Conservation (phyloP, 2,888 invertebrate genomes). For the Caenorhabditis sp. region DNA sequence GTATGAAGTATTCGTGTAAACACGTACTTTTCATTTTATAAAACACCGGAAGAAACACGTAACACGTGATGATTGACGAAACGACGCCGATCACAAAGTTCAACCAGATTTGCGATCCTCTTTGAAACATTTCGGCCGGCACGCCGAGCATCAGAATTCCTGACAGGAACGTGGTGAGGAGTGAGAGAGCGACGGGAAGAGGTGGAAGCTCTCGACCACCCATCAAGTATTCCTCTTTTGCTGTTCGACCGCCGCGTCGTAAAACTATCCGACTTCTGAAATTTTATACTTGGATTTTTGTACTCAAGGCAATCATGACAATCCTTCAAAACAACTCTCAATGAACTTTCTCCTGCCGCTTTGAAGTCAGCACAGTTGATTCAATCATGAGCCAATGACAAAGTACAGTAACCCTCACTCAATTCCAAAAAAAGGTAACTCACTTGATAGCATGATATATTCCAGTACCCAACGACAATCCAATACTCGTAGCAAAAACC, state of each 20-base stretch:
- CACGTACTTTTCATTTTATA: conserved; percentile 64
- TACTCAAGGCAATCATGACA: too few relatives aligned
- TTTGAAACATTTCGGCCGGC: conserved; percentile 62
- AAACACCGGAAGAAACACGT: conserved; percentile 63
- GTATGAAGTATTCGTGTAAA: conserved; percentile 63
- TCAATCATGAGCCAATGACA: too few relatives aligned
- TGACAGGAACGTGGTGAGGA: conserved; percentile 62
- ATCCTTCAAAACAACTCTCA: too few relatives aligned
- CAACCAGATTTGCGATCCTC: conserved; percentile 64
- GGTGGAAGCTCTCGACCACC: conserved; percentile 62
- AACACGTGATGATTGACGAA: conserved; percentile 54
- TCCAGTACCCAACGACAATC: conserved; percentile 61
- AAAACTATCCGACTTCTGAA: conserved; percentile 48
- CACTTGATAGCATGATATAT: conserved; percentile 63
- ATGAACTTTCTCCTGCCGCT: too few relatives aligned
- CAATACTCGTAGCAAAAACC: conserved; percentile 52
- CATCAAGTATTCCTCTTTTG: conserved; percentile 63
- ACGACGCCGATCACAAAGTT: conserved; percentile 60
- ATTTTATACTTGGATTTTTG: not conserved
- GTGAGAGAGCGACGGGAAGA: conserved; percentile 59
- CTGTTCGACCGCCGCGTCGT: conserved; percentile 36
- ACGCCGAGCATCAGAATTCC: conserved; percentile 65
- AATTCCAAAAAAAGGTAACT: conserved; percentile 29
- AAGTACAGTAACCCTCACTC: too few relatives aligned
- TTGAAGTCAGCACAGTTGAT: too few relatives aligned